Conservation (phyloP, 2,797 vertebrate genomes). For the Podargus strigoides region DNA sequence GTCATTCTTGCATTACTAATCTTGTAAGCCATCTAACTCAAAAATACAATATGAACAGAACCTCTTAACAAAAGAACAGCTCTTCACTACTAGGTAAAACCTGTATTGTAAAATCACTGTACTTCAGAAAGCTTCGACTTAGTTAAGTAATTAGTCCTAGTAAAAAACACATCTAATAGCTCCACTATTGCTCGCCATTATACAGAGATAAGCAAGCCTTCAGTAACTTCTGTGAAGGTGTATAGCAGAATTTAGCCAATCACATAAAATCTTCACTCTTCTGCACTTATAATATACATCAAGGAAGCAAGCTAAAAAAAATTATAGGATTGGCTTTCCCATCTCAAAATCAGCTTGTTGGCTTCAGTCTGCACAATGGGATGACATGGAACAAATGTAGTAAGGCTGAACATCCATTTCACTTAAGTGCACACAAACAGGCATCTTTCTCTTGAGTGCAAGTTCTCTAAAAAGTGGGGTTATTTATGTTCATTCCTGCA, state of each 20-base stretch:
- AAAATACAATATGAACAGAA: not conserved
- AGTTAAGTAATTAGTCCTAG: not conserved
- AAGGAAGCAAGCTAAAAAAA: not conserved
- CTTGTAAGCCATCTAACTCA: not conserved
- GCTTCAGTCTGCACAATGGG: not conserved
- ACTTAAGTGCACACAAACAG: not conserved
- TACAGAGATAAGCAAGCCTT: not conserved
- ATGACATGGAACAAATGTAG: not conserved
- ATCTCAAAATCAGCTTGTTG: not conserved
- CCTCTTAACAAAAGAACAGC: not conserved
- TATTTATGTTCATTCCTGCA: not conserved
- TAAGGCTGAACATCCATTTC: not conserved
- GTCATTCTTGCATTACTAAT: not conserved
- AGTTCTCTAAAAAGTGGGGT: not conserved
- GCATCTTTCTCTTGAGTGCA: not conserved
- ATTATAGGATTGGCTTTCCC: not conserved
- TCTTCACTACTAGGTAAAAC: not conserved
- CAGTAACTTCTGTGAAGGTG: not conserved
- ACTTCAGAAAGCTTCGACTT: not conserved
- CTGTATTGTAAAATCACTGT: not conserved
- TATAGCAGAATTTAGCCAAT: not conserved
- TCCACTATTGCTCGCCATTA: not conserved
- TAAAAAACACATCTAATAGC: not conserved
- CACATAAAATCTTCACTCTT: not conserved
- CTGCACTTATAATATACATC: accelerated